Conservation (phyloP, 2,888 invertebrate genomes). For the Melinopterus prodromus region DNA sequence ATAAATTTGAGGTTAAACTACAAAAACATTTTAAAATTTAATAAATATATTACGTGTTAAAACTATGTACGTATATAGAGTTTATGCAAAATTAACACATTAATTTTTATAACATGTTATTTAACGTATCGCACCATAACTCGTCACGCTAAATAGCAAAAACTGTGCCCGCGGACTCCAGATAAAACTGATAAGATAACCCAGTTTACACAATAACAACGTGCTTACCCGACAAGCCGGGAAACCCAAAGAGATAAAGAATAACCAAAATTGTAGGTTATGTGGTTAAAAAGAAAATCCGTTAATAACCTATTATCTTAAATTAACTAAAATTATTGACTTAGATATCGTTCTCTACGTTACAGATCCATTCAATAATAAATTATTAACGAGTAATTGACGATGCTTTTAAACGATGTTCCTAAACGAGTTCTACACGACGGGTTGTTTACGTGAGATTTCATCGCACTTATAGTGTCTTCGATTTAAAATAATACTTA, state of each 20-base stretch:
- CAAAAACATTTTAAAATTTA: too few species aligned
- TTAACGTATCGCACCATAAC: not conserved
- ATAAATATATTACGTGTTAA: too few species aligned
- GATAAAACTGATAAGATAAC: not conserved
- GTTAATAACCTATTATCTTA: not conserved
- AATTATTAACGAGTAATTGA: not conserved
- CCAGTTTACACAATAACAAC: not conserved
- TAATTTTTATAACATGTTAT: too few species aligned
- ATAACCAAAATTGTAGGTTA: not conserved
- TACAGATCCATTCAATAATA: not conserved
- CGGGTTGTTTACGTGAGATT: not conserved
- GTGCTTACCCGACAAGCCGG: not conserved
- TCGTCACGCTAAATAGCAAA: not conserved
- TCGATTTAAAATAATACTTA: not conserved
- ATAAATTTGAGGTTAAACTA: too few species aligned
- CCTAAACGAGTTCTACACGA: not conserved
- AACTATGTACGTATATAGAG: too few species aligned
- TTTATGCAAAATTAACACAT: too few species aligned
- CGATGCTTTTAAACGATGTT: not conserved
- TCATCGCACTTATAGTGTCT: not conserved
- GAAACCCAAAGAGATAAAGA: not conserved
- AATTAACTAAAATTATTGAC: conserved; percentile 4
- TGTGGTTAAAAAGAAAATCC: not conserved
- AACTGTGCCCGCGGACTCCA: not conserved
- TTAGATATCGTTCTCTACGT: not conserved